phyloP scores from a whole-genome alignment of 2,797 vertebrate species.

The Poecilia wingei region DNA sequence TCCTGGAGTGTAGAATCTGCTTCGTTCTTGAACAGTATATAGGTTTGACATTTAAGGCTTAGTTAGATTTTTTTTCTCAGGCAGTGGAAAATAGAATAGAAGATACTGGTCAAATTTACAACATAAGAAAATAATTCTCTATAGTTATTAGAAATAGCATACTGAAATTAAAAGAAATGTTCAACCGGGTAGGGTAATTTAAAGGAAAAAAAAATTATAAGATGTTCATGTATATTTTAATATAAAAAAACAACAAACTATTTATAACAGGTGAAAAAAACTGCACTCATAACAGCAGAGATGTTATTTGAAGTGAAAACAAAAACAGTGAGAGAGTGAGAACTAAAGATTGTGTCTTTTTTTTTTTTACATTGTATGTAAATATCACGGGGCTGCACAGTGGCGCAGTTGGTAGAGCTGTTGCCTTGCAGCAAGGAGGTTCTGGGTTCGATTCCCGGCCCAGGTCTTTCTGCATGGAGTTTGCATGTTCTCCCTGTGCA shows the following conservation, averaged over 20 bases:
- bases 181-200: not conserved
- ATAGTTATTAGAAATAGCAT: not conserved
- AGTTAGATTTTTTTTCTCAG: no score
- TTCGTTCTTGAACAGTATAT: not conserved
- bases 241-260: not conserved
- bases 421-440: no score
- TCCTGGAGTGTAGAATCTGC: not conserved
- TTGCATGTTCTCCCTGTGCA: no score
- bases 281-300: not conserved
- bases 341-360: not conserved
- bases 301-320: not conserved
- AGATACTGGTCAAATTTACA: not conserved
- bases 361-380: not conserved
- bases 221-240: not conserved
- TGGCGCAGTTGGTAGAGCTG: no score
- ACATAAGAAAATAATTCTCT: not conserved
- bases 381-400: not conserved
- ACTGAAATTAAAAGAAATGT: not conserved
- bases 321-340: not conserved
- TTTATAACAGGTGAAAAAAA: not conserved
- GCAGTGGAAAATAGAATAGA: no score
- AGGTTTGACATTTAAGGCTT: no score
- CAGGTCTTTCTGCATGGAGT: no score
- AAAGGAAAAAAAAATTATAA: not conserved
- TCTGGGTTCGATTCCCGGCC: no score